Evolutionary conservation across 2,888 invertebrate genomes (phyloP).

Genomic region (Pachydiplax longipennis): DNA sequence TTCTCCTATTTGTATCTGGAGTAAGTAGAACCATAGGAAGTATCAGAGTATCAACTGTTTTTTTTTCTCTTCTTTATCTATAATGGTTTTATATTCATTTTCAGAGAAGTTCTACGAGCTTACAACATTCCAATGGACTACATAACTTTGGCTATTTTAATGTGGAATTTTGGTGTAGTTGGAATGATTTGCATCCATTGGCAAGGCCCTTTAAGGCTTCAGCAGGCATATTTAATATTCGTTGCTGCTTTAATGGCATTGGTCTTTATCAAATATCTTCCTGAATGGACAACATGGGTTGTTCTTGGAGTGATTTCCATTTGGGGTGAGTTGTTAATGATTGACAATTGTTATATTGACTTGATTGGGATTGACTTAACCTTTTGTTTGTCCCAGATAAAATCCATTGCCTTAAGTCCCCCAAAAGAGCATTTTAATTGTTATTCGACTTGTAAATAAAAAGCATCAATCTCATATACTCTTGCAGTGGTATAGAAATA

Average conservation of each 20-base stretch:
- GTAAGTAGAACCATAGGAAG: conserved; percentile 68
- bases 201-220: conserved; percentile 94
- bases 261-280: conserved; percentile 97
- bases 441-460: too few species aligned
- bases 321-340: conserved; percentile 76
- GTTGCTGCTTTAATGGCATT: conserved; percentile 98
- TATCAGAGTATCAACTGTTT: not conserved
- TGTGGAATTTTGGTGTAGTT: conserved; percentile 98
- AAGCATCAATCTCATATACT: too few species aligned
- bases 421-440: too few species aligned
- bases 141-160: conserved; percentile 81
- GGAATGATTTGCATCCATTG: conserved; percentile 99
- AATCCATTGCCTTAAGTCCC: too few species aligned
- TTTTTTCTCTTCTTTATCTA: not conserved
- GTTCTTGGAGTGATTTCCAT: conserved; percentile 95
- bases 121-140: conserved; percentile 97
- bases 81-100: conserved; percentile 52
- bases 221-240: conserved; percentile 96
- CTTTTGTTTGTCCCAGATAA: not conserved
- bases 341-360: not conserved
- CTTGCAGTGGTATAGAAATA: too few species aligned
- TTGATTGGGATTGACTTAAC: not conserved
- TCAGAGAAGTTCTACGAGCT: conserved; percentile 86
- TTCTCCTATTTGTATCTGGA: conserved; percentile 95
- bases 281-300: conserved; percentile 99